phyloP scores from a whole-genome alignment of 1,140 invertebrate genomes.

The Anagrus nilaparvatae region DNA sequence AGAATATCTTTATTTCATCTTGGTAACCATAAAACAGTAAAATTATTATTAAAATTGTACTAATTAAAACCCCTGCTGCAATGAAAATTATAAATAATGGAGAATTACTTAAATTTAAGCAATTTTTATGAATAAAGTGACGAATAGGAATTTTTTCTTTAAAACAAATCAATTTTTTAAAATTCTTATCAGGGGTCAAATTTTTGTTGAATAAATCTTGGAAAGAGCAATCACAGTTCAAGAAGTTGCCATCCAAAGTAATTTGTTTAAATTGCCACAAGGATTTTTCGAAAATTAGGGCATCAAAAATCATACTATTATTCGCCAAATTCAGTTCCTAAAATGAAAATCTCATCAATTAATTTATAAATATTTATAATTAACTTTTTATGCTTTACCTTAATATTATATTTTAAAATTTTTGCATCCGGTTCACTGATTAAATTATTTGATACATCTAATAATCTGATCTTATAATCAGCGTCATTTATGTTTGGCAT shows the following conservation, averaged over 20 bases:
- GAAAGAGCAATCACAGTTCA: no score
- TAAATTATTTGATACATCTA: conserved; percentile 2
- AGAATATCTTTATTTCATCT: conserved; percentile 57
- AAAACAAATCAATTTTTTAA: conserved; percentile 41
- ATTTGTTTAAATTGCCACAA: conserved; percentile 22
- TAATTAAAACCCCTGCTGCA: conserved; percentile 38
- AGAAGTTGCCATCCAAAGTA: no score
- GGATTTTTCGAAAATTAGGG: not conserved
- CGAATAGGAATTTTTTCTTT: conserved; percentile 24
- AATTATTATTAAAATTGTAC: conserved; percentile 42
- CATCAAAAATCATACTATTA: not conserved
- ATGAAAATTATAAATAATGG: conserved; percentile 38
- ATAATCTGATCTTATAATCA: not conserved
- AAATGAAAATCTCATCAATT: no score
- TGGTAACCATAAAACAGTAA: conserved; percentile 56
- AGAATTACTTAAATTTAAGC: conserved; percentile 34
- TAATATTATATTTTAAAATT: no score
- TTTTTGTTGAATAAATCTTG: no score
- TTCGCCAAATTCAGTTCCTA: no score
- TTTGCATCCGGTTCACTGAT: not conserved
- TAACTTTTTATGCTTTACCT: no score
- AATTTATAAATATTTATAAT: no score
- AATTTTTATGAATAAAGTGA: conserved; percentile 42
- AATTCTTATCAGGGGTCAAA: no score
- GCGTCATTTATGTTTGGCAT: no score